These are phyloP conservation scores for Macquaria australasica DNA, from an alignment of 2,113 vertebrate genomes.

Conservation along the genomic window DNA sequence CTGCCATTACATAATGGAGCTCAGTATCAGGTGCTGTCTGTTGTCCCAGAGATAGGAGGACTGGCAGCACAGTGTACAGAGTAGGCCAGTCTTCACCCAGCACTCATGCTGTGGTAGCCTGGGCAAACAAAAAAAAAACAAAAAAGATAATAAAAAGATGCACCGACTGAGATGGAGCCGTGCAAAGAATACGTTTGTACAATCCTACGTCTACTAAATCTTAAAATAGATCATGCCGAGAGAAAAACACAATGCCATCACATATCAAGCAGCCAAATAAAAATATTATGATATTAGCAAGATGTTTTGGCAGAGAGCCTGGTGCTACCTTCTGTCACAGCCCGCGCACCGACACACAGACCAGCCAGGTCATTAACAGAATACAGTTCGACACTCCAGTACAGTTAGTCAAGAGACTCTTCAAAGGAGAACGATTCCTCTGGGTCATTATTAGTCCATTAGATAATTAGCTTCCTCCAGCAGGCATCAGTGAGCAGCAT, in stretches of 20 bases:
- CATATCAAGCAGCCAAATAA: conserved; percentile 1
- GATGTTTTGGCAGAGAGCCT: conserved; percentile 55
- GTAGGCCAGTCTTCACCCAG: not conserved
- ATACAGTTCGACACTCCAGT: conserved; percentile 42
- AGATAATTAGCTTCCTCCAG: conserved; percentile 64
- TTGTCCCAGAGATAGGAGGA: conserved; percentile 34
- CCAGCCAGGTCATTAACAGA: conserved; percentile 62
- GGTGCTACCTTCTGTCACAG: conserved; percentile 49
- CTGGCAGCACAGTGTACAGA: not conserved
- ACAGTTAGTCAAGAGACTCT: conserved; percentile 49
- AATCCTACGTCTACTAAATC: not conserved
- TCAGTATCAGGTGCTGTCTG: conserved; percentile 62
- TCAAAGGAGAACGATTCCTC: conserved; percentile 38
- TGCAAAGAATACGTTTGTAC: not conserved
- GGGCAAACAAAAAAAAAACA: too few species aligned
- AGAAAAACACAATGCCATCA: not conserved
- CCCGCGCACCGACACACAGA: conserved; percentile 1
- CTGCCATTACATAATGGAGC: conserved; percentile 63
- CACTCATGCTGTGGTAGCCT: not conserved
- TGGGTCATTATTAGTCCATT: conserved; percentile 70
- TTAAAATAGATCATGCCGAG: not conserved
- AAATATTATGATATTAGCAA: conserved; percentile 13
- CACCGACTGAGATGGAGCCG: not conserved
- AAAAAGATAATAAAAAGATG: not conserved
- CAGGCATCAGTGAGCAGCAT: conserved; percentile 27